Evolutionary conservation across 2,797 vertebrate species (phyloP).

Genomic region (Sebastes matsubarae): DNA sequence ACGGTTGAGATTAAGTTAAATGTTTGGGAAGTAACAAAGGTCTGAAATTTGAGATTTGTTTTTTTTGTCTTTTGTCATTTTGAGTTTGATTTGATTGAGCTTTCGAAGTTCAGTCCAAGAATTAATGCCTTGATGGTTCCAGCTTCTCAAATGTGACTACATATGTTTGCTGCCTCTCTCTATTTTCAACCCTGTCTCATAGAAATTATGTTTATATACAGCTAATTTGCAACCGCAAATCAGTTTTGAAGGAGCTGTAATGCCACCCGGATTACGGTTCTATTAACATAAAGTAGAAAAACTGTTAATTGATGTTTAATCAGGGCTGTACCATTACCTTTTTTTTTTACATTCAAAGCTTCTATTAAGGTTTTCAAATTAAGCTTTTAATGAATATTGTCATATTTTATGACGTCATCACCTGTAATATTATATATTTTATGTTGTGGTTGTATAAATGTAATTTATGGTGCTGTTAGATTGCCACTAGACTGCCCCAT

Average conservation of each 20-base stretch:
- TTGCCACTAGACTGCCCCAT: too few species aligned
- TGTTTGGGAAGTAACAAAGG: not conserved
- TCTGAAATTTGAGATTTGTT: not conserved
- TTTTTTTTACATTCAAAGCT: too few species aligned
- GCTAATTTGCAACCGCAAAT: not conserved
- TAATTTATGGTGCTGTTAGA: too few species aligned
- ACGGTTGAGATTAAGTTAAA: not conserved
- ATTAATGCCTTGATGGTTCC: not conserved
- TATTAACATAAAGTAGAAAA: too few species aligned
- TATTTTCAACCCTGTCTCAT: not conserved
- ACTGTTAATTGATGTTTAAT: not conserved
- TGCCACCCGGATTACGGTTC: too few species aligned
- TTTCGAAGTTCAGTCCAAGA: not conserved
- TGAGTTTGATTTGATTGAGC: not conserved
- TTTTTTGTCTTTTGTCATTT: not conserved
- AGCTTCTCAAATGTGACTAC: not conserved
- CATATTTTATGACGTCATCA: not conserved
- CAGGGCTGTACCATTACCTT: not conserved
- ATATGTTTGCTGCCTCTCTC: not conserved
- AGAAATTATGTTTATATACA: not conserved
- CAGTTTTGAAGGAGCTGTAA: too few species aligned
- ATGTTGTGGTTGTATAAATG: too few species aligned
- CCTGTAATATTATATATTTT: too few species aligned
- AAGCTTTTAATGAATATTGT: too few species aligned
- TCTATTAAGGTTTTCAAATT: too few species aligned